A percentile compares a stretch with the other conserved stretches of the same genome.
Conservation (phyloP, 2,888 invertebrate species). For the Dasypolia templi region DNA sequence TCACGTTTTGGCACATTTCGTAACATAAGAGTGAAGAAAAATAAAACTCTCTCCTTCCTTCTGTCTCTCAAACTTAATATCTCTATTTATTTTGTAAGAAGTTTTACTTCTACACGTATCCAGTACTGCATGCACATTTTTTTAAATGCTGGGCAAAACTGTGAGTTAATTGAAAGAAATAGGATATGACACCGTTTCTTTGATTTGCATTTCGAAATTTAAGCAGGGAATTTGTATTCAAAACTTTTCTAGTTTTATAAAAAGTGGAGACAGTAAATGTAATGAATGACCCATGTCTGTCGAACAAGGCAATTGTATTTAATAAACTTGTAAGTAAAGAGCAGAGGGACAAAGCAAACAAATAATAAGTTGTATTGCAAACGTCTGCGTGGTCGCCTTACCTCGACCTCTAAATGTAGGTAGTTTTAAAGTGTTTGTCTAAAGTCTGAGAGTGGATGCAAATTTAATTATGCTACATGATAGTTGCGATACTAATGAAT, state of each 20-base stretch:
- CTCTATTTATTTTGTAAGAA: neutral
- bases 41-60: too few species aligned
- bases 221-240: neutral
- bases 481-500: slow-evolving; percentile 16
- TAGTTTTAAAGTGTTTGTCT: slow-evolving; percentile 29
- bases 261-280: neutral
- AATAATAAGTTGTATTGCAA: slow-evolving; percentile 19
- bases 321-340: neutral
- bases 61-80: too few species aligned
- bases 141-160: neutral
- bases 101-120: too few species aligned
- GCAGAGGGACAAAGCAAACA: neutral
- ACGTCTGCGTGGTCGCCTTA: slow-evolving; percentile 1
- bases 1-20: too few species aligned
- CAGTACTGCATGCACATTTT: neutral
- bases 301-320: neutral
- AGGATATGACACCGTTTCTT: neutral
- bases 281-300: neutral
- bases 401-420: slow-evolving; percentile 5
- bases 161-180: slow-evolving; percentile 13
- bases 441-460: slow-evolving; percentile 31
- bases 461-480: slow-evolving; percentile 32
- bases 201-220: neutral
- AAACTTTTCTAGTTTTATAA: slow-evolving; percentile 4
- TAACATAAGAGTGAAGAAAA: too few species aligned